These are phyloP conservation scores for Cyanoderma ruficeps DNA, from an alignment of 2,113 vertebrate genomes.

Conservation along the genomic window DNA sequence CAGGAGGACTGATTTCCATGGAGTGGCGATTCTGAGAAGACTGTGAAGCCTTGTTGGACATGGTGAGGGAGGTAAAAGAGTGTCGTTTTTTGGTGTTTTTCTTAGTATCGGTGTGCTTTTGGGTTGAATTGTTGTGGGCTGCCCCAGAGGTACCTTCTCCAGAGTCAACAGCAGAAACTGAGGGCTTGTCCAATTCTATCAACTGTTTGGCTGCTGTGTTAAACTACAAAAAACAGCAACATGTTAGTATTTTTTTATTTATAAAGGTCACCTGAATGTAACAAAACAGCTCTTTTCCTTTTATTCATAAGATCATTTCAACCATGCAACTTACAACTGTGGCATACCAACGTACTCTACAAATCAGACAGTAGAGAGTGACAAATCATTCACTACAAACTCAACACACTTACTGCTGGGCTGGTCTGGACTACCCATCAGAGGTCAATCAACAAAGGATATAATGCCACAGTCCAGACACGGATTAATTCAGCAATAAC, in stretches of 20 bases:
- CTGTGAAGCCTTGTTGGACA: slow-evolving; percentile 93
- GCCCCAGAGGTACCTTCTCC: slow-evolving; percentile 85
- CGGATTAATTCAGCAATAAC: neutral
- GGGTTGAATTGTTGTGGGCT: slow-evolving; percentile 80
- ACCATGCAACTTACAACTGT: neutral
- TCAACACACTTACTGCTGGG: neutral
- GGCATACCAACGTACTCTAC: neutral
- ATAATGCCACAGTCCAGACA: neutral
- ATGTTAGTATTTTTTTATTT: neutral
- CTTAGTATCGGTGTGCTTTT: slow-evolving; percentile 87
- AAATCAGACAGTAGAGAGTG: neutral
- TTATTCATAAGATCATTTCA: neutral
- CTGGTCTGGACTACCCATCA: neutral
- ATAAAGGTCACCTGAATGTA: neutral
- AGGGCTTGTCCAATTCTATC: slow-evolving; percentile 93
- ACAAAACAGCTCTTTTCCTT: neutral
- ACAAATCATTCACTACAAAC: neutral
- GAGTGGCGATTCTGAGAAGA: slow-evolving; percentile 94
- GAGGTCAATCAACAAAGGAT: neutral
- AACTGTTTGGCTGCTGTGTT: slow-evolving; percentile 94
- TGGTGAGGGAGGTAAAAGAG: slow-evolving; percentile 98
- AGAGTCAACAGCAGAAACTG: slow-evolving; percentile 77
- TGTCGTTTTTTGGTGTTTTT: slow-evolving; percentile 99
- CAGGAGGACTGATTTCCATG: slow-evolving; percentile 97
- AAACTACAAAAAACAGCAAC: slow-evolving; percentile 77